phyloP scores from a whole-genome alignment of 2,888 invertebrate genomes.

The Catocala fraxini region DNA sequence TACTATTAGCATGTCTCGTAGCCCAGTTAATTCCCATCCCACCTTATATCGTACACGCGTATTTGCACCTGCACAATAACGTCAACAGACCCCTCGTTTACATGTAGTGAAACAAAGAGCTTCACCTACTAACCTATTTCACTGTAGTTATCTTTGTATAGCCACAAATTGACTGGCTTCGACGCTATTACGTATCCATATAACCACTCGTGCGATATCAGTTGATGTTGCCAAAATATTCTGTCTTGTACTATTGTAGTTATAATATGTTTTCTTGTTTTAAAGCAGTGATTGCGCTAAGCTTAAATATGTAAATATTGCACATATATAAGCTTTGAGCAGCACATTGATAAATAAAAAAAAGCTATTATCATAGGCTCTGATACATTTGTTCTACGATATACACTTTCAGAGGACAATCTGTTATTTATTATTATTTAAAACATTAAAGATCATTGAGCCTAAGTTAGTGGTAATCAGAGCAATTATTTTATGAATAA shows the following conservation, averaged over 20 bases:
- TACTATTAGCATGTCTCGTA: conserved; percentile 30
- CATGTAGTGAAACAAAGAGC: conserved; percentile 58
- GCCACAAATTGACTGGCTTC: conserved; percentile 54
- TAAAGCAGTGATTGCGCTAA: too few species aligned
- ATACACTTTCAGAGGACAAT: too few species aligned
- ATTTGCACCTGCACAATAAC: conserved; percentile 52
- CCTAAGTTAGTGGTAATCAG: too few species aligned
- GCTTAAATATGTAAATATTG: too few species aligned
- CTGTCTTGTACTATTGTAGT: not conserved
- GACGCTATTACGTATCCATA: conserved; percentile 35
- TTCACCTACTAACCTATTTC: conserved; percentile 68
- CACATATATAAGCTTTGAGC: too few species aligned
- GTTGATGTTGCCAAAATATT: conserved; percentile 29
- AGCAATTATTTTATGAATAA: too few species aligned
- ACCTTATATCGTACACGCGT: conserved; percentile 32
- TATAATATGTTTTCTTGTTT: not conserved
- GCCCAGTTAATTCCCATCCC: conserved; percentile 27
- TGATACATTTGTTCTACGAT: too few species aligned
- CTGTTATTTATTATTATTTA: too few species aligned
- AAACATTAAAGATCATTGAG: too few species aligned
- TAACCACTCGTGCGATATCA: conserved; percentile 19
- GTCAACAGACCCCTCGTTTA: conserved; percentile 51
- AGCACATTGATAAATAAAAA: too few species aligned
- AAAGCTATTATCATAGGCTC: too few species aligned
- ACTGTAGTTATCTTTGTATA: conserved; percentile 42